phyloP scores from a whole-genome alignment of 2,888 invertebrate genomes.

The Agrochola macilenta region DNA sequence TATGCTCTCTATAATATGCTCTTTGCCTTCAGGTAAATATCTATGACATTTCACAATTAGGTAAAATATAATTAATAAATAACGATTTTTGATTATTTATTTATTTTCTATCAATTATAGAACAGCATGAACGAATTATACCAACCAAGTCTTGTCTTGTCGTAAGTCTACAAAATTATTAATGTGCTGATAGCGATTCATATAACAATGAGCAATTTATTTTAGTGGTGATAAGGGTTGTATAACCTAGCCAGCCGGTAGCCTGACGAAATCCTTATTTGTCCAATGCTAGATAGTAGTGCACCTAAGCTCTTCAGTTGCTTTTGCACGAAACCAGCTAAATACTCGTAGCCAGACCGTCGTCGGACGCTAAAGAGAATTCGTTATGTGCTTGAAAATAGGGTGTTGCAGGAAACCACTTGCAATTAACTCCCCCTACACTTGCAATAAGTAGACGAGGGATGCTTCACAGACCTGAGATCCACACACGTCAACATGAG shows the following conservation, averaged over 20 bases:
- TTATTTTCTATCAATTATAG: background rate
- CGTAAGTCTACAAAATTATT: background rate
- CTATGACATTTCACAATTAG: background rate
- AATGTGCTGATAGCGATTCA: background rate
- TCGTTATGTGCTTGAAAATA: constrained; percentile 41
- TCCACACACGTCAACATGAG: background rate
- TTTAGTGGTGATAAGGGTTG: background rate
- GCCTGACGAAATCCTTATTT: background rate
- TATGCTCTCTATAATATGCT: background rate
- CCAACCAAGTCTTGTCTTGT: background rate
- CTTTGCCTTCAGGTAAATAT: background rate
- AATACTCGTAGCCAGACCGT: constrained; percentile 12
- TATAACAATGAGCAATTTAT: background rate
- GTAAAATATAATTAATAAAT: no score
- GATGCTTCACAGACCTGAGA: background rate
- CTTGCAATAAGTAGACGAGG: constrained; percentile 33
- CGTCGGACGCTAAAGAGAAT: constrained; percentile 41
- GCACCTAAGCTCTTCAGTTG: constrained; percentile 23
- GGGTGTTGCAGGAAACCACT: constrained; percentile 27
- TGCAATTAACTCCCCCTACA: constrained; percentile 42
- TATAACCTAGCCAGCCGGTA: no score
- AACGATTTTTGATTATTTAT: background rate
- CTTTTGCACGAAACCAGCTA: constrained; percentile 33
- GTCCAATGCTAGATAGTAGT: background rate
- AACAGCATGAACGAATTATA: background rate